Conservation (phyloP, 2,113 vertebrate genomes). For the Brachionichthys hirsutus region DNA sequence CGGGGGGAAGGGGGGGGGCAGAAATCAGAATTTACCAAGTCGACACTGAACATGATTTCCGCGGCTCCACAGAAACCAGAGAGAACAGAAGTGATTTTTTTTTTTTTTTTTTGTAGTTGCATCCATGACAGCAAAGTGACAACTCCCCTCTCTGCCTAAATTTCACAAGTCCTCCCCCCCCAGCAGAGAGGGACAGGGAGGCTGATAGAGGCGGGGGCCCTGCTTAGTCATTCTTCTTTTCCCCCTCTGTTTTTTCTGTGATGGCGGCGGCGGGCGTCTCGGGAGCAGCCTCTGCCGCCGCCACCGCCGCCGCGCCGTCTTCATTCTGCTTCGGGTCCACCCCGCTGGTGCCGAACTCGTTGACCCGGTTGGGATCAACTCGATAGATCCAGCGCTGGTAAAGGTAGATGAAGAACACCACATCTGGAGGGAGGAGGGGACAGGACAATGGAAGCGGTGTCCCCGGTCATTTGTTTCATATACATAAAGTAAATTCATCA, state of each 20-base stretch:
- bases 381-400: constrained; percentile 96
- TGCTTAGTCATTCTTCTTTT: constrained; percentile 91
- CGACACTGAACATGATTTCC: constrained; percentile 75
- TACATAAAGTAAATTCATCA: too few species aligned
- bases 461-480: too few species aligned
- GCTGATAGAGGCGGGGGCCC: constrained; percentile 29
- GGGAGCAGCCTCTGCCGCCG: constrained; percentile 1
- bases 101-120: constrained; percentile 54
- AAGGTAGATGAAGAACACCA: constrained; percentile 95
- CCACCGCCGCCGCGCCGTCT: constrained; percentile 43
- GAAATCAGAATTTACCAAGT: constrained; percentile 71
- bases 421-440: constrained; percentile 73
- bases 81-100: constrained; percentile 71
- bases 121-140: constrained; percentile 71
- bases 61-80: constrained; percentile 70
- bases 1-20: constrained; percentile 68
- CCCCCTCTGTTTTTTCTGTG: constrained; percentile 83
- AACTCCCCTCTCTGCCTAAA: constrained; percentile 59
- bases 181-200: constrained; percentile 32
- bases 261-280: constrained; percentile 42
- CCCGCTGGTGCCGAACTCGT: constrained; percentile 90
- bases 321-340: constrained; percentile 58
- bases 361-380: constrained; percentile 88
- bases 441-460: too few species aligned
- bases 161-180: constrained; percentile 65